Conservation (phyloP, 1,140 invertebrate genomes). For the Hyphantria cunea region DNA sequence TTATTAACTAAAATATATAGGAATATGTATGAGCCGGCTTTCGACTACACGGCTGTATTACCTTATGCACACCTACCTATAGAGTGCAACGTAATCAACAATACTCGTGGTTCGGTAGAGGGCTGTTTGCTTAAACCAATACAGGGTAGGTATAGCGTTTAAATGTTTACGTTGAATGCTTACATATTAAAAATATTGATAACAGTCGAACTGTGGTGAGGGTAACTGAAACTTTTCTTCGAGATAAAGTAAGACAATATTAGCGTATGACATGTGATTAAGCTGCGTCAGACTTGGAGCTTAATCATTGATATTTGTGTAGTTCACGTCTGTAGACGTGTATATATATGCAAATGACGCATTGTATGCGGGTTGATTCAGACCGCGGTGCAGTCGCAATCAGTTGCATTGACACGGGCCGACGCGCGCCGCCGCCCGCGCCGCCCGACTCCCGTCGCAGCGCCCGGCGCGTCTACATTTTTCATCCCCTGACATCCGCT, state of each 20-base stretch:
- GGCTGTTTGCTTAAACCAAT: conserved; percentile 40
- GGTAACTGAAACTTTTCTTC: neutral
- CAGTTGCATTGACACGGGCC: conserved; percentile 46
- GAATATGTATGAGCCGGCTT: neutral
- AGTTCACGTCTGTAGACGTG: conserved; percentile 25
- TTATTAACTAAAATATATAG: conserved; percentile 5
- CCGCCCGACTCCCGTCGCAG: conserved; percentile 12
- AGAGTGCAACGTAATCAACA: conserved; percentile 31
- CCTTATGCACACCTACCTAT: neutral
- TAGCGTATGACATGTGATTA: neutral
- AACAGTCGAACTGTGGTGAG: neutral
- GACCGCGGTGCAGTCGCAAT: conserved; percentile 45
- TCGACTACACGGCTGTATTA: neutral
- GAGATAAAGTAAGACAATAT: neutral
- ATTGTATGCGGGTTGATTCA: conserved; percentile 42
- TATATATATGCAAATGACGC: conserved; percentile 40
- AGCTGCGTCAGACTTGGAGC: conserved; percentile 13
- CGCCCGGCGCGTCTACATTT: conserved; percentile 43
- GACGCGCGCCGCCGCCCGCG: conserved; percentile 20
- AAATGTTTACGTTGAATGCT: conserved; percentile 6
- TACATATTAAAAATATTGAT: conserved; percentile 4
- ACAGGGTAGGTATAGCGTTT: conserved; percentile 14
- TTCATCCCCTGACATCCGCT: conserved; percentile 51
- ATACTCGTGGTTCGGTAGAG: conserved; percentile 12
- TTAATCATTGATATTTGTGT: conserved; percentile 22